Base-by-base conservation (phyloP, 1,140 invertebrate genomes). In the Heliconius himera region DNA sequence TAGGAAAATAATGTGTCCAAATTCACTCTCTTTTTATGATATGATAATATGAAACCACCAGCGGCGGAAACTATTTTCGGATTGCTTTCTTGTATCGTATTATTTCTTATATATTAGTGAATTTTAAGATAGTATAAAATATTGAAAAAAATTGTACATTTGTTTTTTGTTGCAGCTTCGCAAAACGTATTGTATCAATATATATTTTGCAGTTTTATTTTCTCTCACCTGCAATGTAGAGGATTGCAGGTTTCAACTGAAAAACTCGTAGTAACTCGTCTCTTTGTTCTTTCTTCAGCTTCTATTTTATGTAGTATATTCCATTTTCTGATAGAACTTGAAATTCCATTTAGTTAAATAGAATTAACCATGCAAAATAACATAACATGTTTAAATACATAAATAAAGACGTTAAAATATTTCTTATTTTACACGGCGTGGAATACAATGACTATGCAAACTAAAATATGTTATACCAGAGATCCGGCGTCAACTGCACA, bases 1-100 rank as follows among this genome's bases (percentile, higher is more conserved):
- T 78, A 78, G 56, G 72, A 78, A 79, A 83, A 75, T 83, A 79
- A 82, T 82, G 71, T 82, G 72, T 79, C 79, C 60, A 79, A 80
- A 81, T 82, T 81, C 81, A 81, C 80, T 77, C 76, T 75, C 74
- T 71, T 78, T 82, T 72, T 70, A 41, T 60, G 74, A 78, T 51
- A 78, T 74, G 49, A 41, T 76, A 76, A 76, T 72, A 76, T 71
- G 51, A 60, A 72, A 71, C 54, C 70, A 75, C 41, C 29, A 70
- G 73, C 41, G 46, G 73, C 60, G 56, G 78, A 71, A 74, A 73
- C 56, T 78, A 78, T 78, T 78, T 73, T 54, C 20, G 22, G 33
- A 77, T 77, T 77, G 41, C 29, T 29, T 60, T 66, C 60, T 66
- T 66, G 26, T 66, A 29, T 29, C 22, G 60, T 29, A 60, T 60